These are phyloP conservation scores for Amphipyra tragopoginis DNA, from an alignment of 2,888 invertebrate species.

Conservation along the genomic window DNA sequence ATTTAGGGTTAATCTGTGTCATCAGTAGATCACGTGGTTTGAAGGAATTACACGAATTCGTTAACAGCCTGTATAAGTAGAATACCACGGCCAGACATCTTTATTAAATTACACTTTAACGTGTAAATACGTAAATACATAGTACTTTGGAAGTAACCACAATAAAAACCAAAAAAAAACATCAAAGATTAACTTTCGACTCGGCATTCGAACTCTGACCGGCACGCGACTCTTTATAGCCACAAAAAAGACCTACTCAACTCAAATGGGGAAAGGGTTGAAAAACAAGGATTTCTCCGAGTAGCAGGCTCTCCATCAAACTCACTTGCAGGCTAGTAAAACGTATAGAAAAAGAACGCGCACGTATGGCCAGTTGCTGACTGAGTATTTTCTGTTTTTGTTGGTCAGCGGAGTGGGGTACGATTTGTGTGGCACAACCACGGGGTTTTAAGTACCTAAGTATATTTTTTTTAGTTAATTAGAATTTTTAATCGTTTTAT, in stretches of 20 bases:
- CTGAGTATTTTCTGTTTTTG: conserved; percentile 69
- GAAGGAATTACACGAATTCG: too few relatives aligned
- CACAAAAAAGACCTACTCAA: conserved; percentile 53
- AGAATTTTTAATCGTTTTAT: too few relatives aligned
- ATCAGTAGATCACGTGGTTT: too few relatives aligned
- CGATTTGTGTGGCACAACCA: conserved; percentile 51
- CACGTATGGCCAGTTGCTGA: conserved; percentile 46
- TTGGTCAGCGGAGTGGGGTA: conserved; percentile 69
- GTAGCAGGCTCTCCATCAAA: conserved; percentile 73
- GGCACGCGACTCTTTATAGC: conserved; percentile 60
- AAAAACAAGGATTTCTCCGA: conserved; percentile 43
- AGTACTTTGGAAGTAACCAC: neutral
- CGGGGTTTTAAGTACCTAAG: too few relatives aligned
- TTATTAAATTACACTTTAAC: too few relatives aligned
- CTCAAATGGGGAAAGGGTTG: conserved; percentile 53
- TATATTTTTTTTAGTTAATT: too few relatives aligned
- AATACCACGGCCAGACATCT: too few relatives aligned
- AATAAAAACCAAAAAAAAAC: conserved; percentile 17
- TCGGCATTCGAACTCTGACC: conserved; percentile 37
- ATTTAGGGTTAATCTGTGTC: too few relatives aligned
- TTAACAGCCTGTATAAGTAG: too few relatives aligned
- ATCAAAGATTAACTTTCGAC: conserved; percentile 25
- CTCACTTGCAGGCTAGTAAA: conserved; percentile 69
- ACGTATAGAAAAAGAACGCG: conserved; percentile 43
- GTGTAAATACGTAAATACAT: too few relatives aligned